phyloP scores from a whole-genome alignment of 53 echinoderm and acorn worm species.

The Hippasteria phrygiana region DNA sequence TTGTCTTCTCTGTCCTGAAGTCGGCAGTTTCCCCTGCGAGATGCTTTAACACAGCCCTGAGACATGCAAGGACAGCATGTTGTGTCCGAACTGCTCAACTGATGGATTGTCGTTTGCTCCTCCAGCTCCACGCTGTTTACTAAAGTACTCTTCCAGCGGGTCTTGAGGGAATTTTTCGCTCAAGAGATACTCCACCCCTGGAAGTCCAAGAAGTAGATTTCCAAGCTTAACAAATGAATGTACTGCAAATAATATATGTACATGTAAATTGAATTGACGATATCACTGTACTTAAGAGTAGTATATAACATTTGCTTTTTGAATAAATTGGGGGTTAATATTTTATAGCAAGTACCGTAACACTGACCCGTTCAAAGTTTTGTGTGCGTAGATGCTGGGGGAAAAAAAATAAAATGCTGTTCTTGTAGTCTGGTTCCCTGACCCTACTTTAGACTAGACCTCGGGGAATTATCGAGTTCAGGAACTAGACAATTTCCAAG shows the following conservation, averaged over 20 bases:
- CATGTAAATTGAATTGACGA: background rate
- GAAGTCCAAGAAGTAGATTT: background rate
- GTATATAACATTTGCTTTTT: no score
- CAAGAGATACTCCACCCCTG: slow-evolving; percentile 26
- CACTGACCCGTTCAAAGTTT: no score
- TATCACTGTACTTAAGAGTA: no score
- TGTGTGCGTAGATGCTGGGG: no score
- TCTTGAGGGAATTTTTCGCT: slow-evolving; percentile 34
- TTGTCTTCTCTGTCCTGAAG: background rate
- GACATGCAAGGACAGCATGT: slow-evolving; percentile 13
- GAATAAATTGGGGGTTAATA: no score
- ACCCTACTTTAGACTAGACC: no score
- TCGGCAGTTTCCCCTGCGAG: background rate
- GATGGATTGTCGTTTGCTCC: slow-evolving; percentile 23
- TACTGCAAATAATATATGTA: slow-evolving; percentile 8
- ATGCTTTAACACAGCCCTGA: background rate
- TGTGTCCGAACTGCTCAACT: slow-evolving; percentile 28
- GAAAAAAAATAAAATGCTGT: no score
- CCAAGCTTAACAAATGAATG: slow-evolving; percentile 36
- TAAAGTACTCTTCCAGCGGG: slow-evolving; percentile 36
- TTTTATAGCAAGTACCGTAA: no score
- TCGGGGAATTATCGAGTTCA: no score
- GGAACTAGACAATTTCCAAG: no score
- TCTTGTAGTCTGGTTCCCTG: no score
- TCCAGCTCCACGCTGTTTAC: slow-evolving; percentile 29